Evolutionary conservation across 1,140 invertebrate genomes (phyloP), one percentile per base, ranked within the genome.

Genomic region (Semibalanus balanoides): DNA sequence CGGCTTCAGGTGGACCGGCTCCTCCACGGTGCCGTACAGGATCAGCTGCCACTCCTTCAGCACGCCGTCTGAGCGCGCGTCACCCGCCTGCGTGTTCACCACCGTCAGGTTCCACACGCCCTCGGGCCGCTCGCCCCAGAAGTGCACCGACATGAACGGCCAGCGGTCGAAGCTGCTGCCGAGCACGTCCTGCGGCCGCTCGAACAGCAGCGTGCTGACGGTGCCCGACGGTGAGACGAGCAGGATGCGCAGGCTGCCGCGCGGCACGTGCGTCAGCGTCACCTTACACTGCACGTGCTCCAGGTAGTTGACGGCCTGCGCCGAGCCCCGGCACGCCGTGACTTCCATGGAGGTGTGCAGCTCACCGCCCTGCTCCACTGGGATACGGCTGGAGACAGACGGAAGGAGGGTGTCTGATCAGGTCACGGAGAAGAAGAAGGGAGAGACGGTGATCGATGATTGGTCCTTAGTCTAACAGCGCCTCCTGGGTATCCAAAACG

Each of bases 61-160:
- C 74, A 94, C 90, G 40, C 88, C 88, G 88, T 82, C 28, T 79
- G 78, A 40, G 73, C 73, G 73, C 31, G 78, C 76, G 51, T 77
- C 30, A 1, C 25, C 35, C 74, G 89, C 71, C 91, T 86, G 75
- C 88, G 89, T 90, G 82, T 98, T 97, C 76, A 95, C 89, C 31
- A 99, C 90, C 83, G 95, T 91, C 31, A 99, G 83, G 0, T 89
- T 95, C 97, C 97, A 99, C 11, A 91, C 83, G 17, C 87, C 88
- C 40, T 81, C 76, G 22, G 87, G 94, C 81, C 92, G 92, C 83
- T 99, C 97, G 17, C 95, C 95, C 96, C 96, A 99, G 81, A 91
- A 96, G 81, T 98, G 96, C 0, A 98, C 95, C 79, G 94, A 95
- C 79, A 98, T 88, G 87, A 99, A 99, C 25, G 95, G 95, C 93